Base-by-base conservation (phyloP, 2,113 vertebrate species). In the Catharus bicknelli region DNA sequence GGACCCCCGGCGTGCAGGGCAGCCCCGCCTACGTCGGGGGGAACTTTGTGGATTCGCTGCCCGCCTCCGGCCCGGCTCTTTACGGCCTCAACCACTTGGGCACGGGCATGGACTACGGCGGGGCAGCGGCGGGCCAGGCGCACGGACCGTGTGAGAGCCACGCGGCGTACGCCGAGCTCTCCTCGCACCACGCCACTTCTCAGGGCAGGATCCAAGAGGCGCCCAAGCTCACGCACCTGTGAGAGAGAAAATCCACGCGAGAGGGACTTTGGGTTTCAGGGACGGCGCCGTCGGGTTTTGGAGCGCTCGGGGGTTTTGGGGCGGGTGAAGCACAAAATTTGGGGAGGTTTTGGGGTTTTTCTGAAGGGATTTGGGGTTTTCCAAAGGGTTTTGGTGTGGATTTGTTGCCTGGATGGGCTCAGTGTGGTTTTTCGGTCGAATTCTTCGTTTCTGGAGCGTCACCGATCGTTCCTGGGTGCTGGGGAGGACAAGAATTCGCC, bases 181-280 rank as follows among this genome's bases (percentile, higher is more conserved):
- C 99, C 83, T 97, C 98, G 79, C 99, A 99, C 97, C 99, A 99
- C 86, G 95, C 95, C 36, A 98, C 98, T 97, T 98, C 99, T 99
- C 99, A 99, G 99, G 99, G 99, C 98, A 99, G 99, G 98, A 99
- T 99, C 98, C 99, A 99, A 98, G 99, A 99, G 98, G 99, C 99
- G 96, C 99, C 99, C 98, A 99, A 99, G 97, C 97, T 99, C 97
- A 99, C 99, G 96, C 99, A 99, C 97, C 99, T 99, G 99, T 99
- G 99, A 99, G 97, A 96, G 97, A 95, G 13, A 25, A 25, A 48
- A 26, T 40, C 13, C 40, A 13, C 40, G 40, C 40, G 10, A 23
- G 22, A 15, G 13, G 14, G 50, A 51, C 25, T 26, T 51, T 27
- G 50, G 25, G 50, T 3, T 19, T 45, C 43, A 20, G 43, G 8